phyloP scores from a whole-genome alignment of 2,888 invertebrate genomes.

The Diploptera punctata region DNA sequence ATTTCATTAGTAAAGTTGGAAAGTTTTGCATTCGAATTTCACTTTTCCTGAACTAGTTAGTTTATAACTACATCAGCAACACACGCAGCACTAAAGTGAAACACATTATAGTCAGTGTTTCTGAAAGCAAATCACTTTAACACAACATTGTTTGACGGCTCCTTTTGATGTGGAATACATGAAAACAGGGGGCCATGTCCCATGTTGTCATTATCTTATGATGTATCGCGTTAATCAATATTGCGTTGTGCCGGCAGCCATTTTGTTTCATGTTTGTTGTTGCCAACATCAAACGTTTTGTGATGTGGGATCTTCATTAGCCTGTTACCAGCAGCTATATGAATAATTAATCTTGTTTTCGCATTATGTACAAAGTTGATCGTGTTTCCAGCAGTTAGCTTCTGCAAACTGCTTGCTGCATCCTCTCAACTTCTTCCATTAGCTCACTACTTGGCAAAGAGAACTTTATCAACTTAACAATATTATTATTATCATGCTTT shows the following conservation, averaged over 20 bases:
- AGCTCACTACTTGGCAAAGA: not conserved
- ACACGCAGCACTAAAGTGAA: too few species aligned
- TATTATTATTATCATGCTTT: too few species aligned
- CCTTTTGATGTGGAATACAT: slow-evolving; percentile 7
- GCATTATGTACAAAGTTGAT: slow-evolving; percentile 20
- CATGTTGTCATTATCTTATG: slow-evolving; percentile 27
- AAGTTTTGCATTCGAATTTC: too few species aligned
- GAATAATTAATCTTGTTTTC: slow-evolving; percentile 24
- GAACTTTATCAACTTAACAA: not conserved
- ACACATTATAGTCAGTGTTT: not conserved
- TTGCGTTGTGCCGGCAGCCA: slow-evolving; percentile 30
- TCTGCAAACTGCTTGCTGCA: not conserved
- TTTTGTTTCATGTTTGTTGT: slow-evolving; percentile 32
- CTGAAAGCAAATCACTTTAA: slow-evolving; percentile 6
- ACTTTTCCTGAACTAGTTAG: too few species aligned
- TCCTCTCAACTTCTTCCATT: slow-evolving; percentile 9
- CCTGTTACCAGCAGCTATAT: slow-evolving; percentile 21
- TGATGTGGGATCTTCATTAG: slow-evolving; percentile 31
- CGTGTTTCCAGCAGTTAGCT: slow-evolving; percentile 4
- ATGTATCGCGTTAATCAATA: slow-evolving; percentile 35
- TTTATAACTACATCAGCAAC: not conserved
- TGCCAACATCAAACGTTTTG: slow-evolving; percentile 32
- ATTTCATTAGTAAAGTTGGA: too few species aligned
- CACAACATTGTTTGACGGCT: slow-evolving; percentile 2
- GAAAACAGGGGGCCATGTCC: slow-evolving; percentile 2